Base-by-base conservation (phyloP, 2,888 invertebrate genomes). In the Cryptus armator region DNA sequence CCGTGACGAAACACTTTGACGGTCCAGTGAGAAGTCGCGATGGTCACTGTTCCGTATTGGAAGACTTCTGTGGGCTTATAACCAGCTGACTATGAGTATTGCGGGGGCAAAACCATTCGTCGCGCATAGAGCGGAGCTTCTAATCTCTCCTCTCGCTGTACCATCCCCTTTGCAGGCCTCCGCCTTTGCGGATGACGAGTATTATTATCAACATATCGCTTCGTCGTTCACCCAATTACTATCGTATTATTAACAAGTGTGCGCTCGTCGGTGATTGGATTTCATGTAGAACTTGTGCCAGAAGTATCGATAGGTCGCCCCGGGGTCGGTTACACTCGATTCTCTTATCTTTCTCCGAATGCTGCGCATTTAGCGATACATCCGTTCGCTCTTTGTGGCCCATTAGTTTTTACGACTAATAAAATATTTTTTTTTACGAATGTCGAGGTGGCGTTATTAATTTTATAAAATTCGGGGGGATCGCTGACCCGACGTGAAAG, bases 221-320 rank as follows among this genome's bases (percentile, higher is more conserved):
- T 7, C n/a, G 14, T 19, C 19, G 16, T 24, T 19, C 53, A 62
- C 12, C n/a, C 53, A 6, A 2, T 24, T 9, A 24, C 16, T 72
- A 43, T 72, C 59, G 14, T 19, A 12, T 37, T 37, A 56, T 19
- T 43, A 12, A n/a, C n/a, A 12, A 48, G 59, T 59, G 12, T 6
- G 44, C n/a, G 3, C 6, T 44, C 43, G 59, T 71, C 12, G 10
- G 62, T 64, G 78, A 32, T n/a, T 48, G 6, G 24, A 43, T 71
- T 56, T 37, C n/a, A 46, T 2, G 66, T 9, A 56, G 66, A 66
- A 59, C 43, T 24, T 44, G 16, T 53, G 14, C 67, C 71, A 77
- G 72, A 77, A 85, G 77, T 83, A 83, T 85, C 83, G 48, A 80
- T 77, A 68, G 85, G 83, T 85, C 83, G 66, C 53, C 12, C 4